phyloP scores from a whole-genome alignment of 2,113 vertebrate species.

The Macquaria australasica region DNA sequence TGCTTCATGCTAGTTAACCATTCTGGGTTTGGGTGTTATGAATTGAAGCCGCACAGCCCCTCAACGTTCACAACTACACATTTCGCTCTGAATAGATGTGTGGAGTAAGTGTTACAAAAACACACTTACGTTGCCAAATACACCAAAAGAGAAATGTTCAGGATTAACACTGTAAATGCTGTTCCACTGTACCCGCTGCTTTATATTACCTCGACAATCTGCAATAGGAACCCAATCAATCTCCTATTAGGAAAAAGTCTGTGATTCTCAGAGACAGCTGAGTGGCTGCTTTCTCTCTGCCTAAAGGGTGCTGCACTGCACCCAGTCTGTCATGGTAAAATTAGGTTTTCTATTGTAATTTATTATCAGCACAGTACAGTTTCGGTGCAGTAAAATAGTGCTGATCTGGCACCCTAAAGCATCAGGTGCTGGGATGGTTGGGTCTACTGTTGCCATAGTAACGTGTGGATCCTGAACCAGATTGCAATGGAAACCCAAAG shows the following conservation, averaged over 20 bases:
- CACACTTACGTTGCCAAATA: background rate
- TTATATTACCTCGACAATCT: background rate
- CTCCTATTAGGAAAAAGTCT: background rate
- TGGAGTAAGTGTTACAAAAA: constrained; percentile 1
- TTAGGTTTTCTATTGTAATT: constrained; percentile 53
- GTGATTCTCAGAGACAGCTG: background rate
- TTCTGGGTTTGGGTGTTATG: background rate
- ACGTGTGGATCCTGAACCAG: background rate
- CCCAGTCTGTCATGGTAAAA: constrained; percentile 54
- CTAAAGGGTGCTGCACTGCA: constrained; percentile 46
- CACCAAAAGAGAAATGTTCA: background rate
- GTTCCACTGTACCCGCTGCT: background rate
- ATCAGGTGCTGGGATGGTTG: constrained; percentile 43
- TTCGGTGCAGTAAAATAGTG: constrained; percentile 52
- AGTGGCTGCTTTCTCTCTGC: constrained; percentile 16
- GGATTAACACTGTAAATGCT: background rate
- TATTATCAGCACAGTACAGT: constrained; percentile 60
- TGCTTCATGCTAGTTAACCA: background rate
- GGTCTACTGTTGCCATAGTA: constrained; percentile 43
- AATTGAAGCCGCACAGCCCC: background rate
- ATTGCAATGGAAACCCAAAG: constrained; percentile 10
- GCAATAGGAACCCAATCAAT: background rate
- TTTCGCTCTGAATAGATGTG: background rate
- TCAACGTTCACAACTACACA: background rate
- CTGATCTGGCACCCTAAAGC: constrained; percentile 52